These are phyloP conservation scores for Phengaris alcon DNA, from an alignment of 2,888 invertebrate genomes.

Conservation along the genomic window DNA sequence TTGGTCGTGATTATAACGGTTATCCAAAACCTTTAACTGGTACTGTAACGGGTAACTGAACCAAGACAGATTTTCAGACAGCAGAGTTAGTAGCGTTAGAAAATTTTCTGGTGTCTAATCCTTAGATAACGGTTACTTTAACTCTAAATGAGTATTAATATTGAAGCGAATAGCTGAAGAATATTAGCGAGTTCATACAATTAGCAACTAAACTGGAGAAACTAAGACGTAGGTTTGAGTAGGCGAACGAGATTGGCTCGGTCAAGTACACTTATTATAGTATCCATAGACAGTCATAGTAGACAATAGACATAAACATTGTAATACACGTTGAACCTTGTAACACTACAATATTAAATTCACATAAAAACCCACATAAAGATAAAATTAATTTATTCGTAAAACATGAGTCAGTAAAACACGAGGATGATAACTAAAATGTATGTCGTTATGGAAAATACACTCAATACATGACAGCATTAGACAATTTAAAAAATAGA, in stretches of 20 bases:
- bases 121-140: neutral
- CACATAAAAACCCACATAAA: slow-evolving; percentile 20
- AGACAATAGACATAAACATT: neutral
- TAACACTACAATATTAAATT: neutral
- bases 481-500: no score
- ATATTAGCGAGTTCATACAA: slow-evolving; percentile 41
- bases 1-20: neutral
- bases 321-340: neutral
- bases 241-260: slow-evolving; percentile 45
- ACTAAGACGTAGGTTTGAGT: slow-evolving; percentile 48
- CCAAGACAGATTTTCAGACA: no score
- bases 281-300: neutral
- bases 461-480: no score
- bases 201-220: slow-evolving; percentile 47
- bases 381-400: slow-evolving; percentile 18
- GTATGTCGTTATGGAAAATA: no score
- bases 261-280: slow-evolving; percentile 44
- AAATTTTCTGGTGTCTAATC: neutral
- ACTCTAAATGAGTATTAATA: neutral
- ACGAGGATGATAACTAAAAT: neutral
- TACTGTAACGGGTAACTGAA: no score
- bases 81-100: no score
- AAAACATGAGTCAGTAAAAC: neutral
- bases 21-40: neutral
- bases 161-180: slow-evolving; percentile 14